These are phyloP conservation scores for Athetis lepigone DNA, from an alignment of 2,888 invertebrate genomes.

Conservation along the genomic window DNA sequence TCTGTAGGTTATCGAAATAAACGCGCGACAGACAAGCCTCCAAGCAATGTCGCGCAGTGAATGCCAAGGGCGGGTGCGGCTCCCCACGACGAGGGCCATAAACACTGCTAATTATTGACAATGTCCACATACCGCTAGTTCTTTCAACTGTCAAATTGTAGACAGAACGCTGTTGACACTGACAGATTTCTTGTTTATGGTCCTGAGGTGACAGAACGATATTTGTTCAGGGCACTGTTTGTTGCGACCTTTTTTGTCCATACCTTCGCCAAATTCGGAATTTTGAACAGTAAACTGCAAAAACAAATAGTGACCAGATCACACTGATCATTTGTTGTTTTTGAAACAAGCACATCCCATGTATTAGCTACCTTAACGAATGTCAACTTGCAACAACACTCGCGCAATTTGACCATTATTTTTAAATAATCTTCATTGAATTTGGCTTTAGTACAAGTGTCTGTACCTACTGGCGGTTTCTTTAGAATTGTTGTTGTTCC, in stretches of 20 bases:
- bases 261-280: too few species aligned
- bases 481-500: background rate
- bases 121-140: conserved; percentile 30
- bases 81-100: conserved; percentile 52
- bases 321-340: too few species aligned
- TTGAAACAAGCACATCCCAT: too few species aligned
- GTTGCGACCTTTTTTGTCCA: too few species aligned
- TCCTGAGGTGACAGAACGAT: background rate
- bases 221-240: conserved; percentile 20
- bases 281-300: too few species aligned
- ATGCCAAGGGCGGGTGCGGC: conserved; percentile 70
- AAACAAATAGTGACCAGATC: too few species aligned
- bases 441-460: background rate
- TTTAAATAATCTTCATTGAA: too few species aligned
- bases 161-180: conserved; percentile 25
- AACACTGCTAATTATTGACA: conserved; percentile 57
- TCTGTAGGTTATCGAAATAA: conserved; percentile 42
- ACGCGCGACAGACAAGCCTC: conserved; percentile 62
- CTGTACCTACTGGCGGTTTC: background rate
- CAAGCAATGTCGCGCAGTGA: conserved; percentile 59
- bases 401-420: too few species aligned
- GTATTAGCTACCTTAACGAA: too few species aligned
- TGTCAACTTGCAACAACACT: too few species aligned
- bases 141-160: conserved; percentile 54
- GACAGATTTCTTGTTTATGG: conserved; percentile 13